Evolutionary conservation across 1,140 invertebrate species (phyloP), one percentile per base, ranked within the genome.

Genomic region (Galleria mellonella): DNA sequence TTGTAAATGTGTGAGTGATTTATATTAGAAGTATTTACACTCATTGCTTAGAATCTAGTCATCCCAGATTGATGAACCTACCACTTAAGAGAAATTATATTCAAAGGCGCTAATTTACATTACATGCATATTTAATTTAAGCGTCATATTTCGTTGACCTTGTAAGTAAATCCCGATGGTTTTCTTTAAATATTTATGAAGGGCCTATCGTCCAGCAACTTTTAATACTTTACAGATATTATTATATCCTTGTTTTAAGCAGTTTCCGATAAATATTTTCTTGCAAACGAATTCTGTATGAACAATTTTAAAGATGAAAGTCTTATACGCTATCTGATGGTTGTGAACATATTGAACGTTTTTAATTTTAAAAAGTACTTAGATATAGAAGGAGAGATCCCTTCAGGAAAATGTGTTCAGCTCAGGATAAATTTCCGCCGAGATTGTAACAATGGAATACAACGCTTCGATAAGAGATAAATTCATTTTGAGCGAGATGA

Each of bases 151-250:
- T 68, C 50, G 47, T 42, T 44, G 61, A 61, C 35, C 28, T 29
- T 51, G 40, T 62, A 72, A 68, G 69, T 72, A 64, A 74, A 63
- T 70, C 61, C 62, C 58, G 62, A 61, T 67, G 60, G 63, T 48
- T 56, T 69, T 69, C 60, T 72, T 73, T 75, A 67, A 73, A 79
- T 75, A 78, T 75, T 75, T 75, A 78, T 78, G 70, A 73, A 69
- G 57, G 47, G 50, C 29, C 45, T 44, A 41, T 57, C 58, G 57
- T 59, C 62, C 55, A 55, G 47, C 39, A 54, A 61, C 63, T 72
- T 66, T 73, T 67, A 69, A 72, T 72, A 66, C 61, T 68, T 70
- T 55, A 47, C 32, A 53, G 62, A 61, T 53, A 62, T 67, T 72
- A 57, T 60, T 47, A 61, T 56, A 62, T 61, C 58, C 51, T 63